A percentile compares a stretch with the other conserved stretches of the same genome.
These are phyloP conservation scores for Caracal caracal DNA, from an alignment of 2,113 vertebrate species.

Conservation along the genomic window DNA sequence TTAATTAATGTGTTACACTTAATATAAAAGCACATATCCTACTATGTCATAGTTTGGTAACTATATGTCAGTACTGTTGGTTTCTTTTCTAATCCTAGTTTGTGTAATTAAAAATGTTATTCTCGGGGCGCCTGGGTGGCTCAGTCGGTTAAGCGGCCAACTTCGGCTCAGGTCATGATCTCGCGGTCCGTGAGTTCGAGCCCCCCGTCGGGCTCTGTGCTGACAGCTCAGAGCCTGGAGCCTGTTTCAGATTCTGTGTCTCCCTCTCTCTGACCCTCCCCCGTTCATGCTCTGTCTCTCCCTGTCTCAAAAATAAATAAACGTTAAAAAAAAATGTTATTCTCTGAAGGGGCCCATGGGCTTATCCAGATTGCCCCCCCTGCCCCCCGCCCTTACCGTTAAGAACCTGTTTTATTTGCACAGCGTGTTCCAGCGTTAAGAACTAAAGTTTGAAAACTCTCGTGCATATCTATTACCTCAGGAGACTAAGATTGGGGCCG, in stretches of 20 bases:
- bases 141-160: too few relatives aligned
- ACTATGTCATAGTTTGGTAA: neutral
- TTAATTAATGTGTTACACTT: too few relatives aligned
- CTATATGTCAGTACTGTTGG: neutral
- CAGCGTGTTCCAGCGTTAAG: neutral
- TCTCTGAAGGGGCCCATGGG: neutral
- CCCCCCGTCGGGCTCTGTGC: too few relatives aligned
- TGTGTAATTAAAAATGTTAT: neutral
- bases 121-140: neutral
- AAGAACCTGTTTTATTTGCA: conserved; percentile 3
- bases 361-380: neutral
- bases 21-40: neutral
- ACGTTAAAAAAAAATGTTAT: neutral
- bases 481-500: neutral
- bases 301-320: too few relatives aligned
- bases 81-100: neutral
- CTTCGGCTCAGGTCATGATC: too few relatives aligned
- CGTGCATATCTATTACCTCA: neutral
- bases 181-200: fast-evolving
- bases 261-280: too few relatives aligned
- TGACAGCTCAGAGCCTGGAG: too few relatives aligned
- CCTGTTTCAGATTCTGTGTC: too few relatives aligned
- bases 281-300: too few relatives aligned
- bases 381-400: neutral
- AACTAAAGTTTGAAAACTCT: neutral